Percentiles rank a stretch among this genome's conserved stretches.
These are phyloP conservation scores for Drosophila infuscata DNA, from an alignment of 2,888 invertebrate genomes.

Conservation along the genomic window DNA sequence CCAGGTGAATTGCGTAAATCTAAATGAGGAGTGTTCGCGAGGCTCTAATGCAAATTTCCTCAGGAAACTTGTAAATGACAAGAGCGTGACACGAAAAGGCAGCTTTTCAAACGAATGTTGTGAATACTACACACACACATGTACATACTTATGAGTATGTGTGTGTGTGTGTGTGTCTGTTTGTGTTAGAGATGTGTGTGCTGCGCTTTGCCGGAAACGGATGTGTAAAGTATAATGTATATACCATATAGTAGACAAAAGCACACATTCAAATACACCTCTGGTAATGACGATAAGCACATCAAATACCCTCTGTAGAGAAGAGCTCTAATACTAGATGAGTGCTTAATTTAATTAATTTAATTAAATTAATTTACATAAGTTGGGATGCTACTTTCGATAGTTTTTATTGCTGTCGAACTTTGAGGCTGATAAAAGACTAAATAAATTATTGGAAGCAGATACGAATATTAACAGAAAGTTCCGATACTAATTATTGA, in stretches of 20 bases:
- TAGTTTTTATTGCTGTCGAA: not conserved
- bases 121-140: not conserved
- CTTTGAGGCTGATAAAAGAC: not conserved
- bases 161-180: slow-evolving; percentile 3
- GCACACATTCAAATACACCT: slow-evolving; percentile 9
- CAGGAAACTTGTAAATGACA: slow-evolving; percentile 55
- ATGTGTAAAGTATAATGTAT: slow-evolving; percentile 46
- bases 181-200: slow-evolving; percentile 14
- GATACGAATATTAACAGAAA: not conserved
- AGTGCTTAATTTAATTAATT: too few species aligned
- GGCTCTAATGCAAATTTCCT: slow-evolving; percentile 69
- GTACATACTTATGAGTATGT: slow-evolving; percentile 4
- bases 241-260: slow-evolving; percentile 29
- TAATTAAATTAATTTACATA: not conserved
- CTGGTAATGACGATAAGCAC: not conserved
- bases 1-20: slow-evolving; percentile 36
- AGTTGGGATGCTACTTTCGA: not conserved
- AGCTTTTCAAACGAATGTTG: slow-evolving; percentile 16
- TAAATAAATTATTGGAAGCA: not conserved
- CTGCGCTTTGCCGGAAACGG: slow-evolving; percentile 45
- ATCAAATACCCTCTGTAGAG: not conserved
- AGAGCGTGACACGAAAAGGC: slow-evolving; percentile 31
- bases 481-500: not conserved
- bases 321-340: too few species aligned
- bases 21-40: slow-evolving; percentile 32